Evolutionary conservation across 2,797 vertebrate species (phyloP).

Genomic region (Syngnathus acus): DNA sequence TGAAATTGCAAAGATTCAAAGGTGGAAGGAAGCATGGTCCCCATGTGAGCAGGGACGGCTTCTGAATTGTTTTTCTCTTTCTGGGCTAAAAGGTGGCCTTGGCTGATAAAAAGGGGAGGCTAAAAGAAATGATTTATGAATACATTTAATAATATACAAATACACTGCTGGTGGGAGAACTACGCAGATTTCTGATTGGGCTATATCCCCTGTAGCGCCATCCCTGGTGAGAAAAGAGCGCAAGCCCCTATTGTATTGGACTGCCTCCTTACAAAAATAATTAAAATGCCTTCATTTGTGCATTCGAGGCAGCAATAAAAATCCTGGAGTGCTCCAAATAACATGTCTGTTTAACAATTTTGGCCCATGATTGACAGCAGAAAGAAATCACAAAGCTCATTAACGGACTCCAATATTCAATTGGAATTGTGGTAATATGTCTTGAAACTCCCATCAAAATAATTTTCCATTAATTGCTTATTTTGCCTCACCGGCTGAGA

Average conservation of each 20-base stretch:
- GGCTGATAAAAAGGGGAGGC: too few species aligned
- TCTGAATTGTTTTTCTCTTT: too few species aligned
- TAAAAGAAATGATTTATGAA: too few species aligned
- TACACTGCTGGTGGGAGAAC: too few species aligned
- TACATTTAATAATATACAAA: too few species aligned
- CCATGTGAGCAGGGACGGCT: not conserved
- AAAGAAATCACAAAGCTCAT: constrained; percentile 34
- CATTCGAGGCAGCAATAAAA: constrained; percentile 1
- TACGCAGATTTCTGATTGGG: too few species aligned
- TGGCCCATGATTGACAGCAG: constrained; percentile 51
- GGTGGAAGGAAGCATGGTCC: not conserved
- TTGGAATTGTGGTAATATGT: constrained; percentile 55
- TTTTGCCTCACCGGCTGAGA: constrained; percentile 46
- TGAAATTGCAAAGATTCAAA: not conserved
- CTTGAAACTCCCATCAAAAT: constrained; percentile 51
- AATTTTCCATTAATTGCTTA: constrained; percentile 55
- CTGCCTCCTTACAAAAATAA: constrained; percentile 4
- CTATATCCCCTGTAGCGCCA: too few species aligned
- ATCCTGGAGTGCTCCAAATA: constrained; percentile 8
- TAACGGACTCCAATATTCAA: constrained; percentile 44
- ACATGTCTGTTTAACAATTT: constrained; percentile 20
- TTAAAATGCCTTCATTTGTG: constrained; percentile 5
- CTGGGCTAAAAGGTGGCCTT: too few species aligned
- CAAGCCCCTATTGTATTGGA: not conserved
- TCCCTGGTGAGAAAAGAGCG: not conserved